phyloP scores from a whole-genome alignment of 2,888 invertebrate genomes.

The Vesta saturnalis region DNA sequence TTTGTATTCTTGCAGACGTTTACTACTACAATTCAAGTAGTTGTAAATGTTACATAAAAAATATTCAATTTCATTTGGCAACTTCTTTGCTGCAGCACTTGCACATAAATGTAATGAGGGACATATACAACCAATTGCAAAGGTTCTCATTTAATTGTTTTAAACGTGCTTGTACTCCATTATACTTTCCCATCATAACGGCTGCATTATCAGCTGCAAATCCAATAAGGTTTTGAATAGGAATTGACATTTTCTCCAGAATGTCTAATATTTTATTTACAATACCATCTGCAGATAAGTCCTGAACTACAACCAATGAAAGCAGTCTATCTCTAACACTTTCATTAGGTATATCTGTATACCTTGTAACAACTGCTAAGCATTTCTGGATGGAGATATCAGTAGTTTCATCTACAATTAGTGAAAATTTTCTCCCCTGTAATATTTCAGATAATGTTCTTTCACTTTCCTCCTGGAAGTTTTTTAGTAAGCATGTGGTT shows the following conservation, averaged over 20 bases:
- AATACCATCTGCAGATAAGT: background rate
- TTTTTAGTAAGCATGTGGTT: too few species aligned
- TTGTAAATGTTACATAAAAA: conserved; percentile 33
- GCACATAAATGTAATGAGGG: conserved; percentile 42
- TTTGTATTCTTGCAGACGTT: conserved; percentile 34
- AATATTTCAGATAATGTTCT: too few species aligned
- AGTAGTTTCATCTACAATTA: too few species aligned
- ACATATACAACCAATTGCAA: conserved; percentile 32
- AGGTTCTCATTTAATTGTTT: background rate
- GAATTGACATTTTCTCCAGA: too few species aligned
- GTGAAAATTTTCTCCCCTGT: too few species aligned
- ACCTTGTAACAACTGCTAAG: too few species aligned
- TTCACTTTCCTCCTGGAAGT: too few species aligned
- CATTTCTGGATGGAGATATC: too few species aligned
- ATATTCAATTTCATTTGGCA: conserved; percentile 40
- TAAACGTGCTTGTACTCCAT: background rate
- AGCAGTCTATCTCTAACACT: background rate
- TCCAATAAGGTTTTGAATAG: background rate
- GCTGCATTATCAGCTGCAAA: background rate
- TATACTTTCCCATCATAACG: background rate
- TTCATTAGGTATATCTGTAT: too few species aligned
- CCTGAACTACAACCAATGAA: background rate
- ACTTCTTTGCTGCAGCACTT: conserved; percentile 40
- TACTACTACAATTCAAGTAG: background rate
- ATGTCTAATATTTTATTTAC: background rate